phyloP scores from a whole-genome alignment of 2,797 vertebrate genomes.

The Eutrigla gurnardus region DNA sequence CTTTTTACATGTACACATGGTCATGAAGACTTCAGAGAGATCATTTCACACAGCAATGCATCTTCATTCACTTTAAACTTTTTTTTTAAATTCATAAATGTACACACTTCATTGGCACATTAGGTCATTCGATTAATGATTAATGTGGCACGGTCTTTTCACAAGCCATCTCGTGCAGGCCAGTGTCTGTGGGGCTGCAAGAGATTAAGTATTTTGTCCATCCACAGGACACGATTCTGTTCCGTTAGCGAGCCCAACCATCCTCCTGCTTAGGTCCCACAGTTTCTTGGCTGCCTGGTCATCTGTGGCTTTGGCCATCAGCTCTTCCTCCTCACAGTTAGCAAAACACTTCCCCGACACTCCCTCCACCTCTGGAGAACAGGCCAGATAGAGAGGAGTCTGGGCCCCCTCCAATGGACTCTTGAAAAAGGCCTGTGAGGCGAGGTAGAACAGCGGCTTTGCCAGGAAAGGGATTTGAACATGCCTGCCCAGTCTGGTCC shows the following conservation, averaged over 20 bases:
- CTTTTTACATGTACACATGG: neutral
- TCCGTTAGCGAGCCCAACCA: slow-evolving; percentile 90
- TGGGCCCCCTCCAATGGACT: slow-evolving; percentile 92
- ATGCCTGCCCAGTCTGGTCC: slow-evolving; percentile 92
- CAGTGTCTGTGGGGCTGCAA: slow-evolving; percentile 10
- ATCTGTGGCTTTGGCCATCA: slow-evolving; percentile 90
- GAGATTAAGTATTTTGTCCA: slow-evolving; percentile 20
- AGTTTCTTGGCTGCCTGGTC: slow-evolving; percentile 88
- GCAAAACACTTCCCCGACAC: slow-evolving; percentile 94
- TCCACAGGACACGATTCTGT: slow-evolving; percentile 25
- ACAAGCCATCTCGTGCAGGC: slow-evolving; percentile 3
- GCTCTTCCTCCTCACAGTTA: slow-evolving; percentile 90
- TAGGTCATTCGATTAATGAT: slow-evolving; percentile 32
- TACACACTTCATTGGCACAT: slow-evolving; percentile 45
- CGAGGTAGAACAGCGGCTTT: slow-evolving; percentile 89
- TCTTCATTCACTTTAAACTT: neutral
- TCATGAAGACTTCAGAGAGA: neutral
- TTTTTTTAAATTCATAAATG: slow-evolving; percentile 11
- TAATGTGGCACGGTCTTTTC: slow-evolving; percentile 19
- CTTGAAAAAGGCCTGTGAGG: slow-evolving; percentile 92
- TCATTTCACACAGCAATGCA: neutral
- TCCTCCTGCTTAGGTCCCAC: slow-evolving; percentile 93
- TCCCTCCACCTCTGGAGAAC: slow-evolving; percentile 89
- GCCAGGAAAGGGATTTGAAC: slow-evolving; percentile 89
- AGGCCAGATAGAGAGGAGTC: slow-evolving; percentile 91